These are phyloP conservation scores for Goniozus legneri DNA, from an alignment of 1,140 invertebrate genomes.

Conservation along the genomic window DNA sequence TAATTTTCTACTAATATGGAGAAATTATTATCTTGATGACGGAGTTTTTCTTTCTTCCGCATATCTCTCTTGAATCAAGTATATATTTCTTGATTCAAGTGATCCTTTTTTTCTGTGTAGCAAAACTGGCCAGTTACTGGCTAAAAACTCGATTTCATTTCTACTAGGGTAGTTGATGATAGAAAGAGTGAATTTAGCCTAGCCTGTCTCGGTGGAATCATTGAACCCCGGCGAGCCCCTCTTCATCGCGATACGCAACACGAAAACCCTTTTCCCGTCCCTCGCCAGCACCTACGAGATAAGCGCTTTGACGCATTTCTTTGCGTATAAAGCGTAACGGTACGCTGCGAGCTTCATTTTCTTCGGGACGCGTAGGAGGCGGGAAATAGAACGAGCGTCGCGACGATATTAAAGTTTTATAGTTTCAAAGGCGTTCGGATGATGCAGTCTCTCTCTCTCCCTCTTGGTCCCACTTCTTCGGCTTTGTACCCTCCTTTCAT, in stretches of 20 bases:
- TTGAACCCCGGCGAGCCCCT: slow-evolving; percentile 26
- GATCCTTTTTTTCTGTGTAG: too few species aligned
- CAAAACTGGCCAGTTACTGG: too few species aligned
- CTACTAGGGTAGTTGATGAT: too few species aligned
- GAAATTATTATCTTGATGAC: too few species aligned
- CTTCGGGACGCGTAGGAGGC: slow-evolving; percentile 2
- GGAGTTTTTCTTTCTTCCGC: too few species aligned
- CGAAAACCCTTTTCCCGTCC: slow-evolving; percentile 5
- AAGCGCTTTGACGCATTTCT: slow-evolving; percentile 16
- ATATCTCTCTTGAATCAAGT: too few species aligned
- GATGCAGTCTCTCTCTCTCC: slow-evolving; percentile 3
- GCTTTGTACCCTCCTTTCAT: background rate
- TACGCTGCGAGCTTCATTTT: slow-evolving; percentile 1
- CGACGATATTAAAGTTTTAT: slow-evolving; percentile 31
- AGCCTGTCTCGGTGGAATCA: slow-evolving; percentile 31
- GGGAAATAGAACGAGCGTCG: too few species aligned
- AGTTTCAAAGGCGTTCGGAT: slow-evolving; percentile 20
- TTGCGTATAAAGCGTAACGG: slow-evolving; percentile 8
- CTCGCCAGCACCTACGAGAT: too few species aligned
- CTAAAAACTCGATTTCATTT: too few species aligned
- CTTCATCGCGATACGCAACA: slow-evolving; percentile 3
- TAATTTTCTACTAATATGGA: too few species aligned
- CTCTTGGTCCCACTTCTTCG: background rate
- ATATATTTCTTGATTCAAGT: too few species aligned
- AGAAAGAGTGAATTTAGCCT: slow-evolving; percentile 34